Evolutionary conservation across 1,140 invertebrate species (phyloP), one percentile per base, ranked within the genome.

Genomic region (Chrysomallon squamiferum): DNA sequence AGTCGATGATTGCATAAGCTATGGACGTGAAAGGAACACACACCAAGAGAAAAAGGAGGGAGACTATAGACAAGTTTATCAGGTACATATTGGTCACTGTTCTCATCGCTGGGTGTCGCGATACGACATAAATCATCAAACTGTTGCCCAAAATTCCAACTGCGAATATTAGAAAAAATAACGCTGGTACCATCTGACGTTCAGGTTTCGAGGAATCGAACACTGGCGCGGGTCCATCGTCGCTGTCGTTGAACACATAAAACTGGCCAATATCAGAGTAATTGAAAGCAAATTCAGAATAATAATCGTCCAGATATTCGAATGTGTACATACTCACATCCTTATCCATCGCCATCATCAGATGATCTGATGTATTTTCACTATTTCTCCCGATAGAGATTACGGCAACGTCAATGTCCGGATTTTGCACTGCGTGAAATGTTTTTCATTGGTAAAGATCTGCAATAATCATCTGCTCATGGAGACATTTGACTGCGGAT

Each of bases 41-140:
- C 54, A 95, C 90, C 13, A 93, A 70, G 45, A 97, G 93, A 84
- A 97, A 97, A 9, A 97, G 88, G 6, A 97, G 86, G 84, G 97
- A 95, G n/a, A 95, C 95, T 2, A 90, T 72, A 0, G 92, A 92
- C 88, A 94, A 89, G 72, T 93, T 93, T 32, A 90, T 89, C 68
- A 96, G 95, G 9, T 96, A 88, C 35, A 95, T 87, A 79, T 96
- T 96, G 20, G 95, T 96, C 5, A 94, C 95, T 1, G 93, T 94
- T 71, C 93, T 87, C 93, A 96, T 95, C 76, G 92, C 91, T 52
- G 92, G 90, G 85, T 95, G 95, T 5, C 90, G 92, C 0, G 95
- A 92, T 29, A 94, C 87, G 0, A 92, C 87, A 7, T 92, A 87
- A 9, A 93, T 90, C 6, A 95, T 93, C 30, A 96, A 84, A 0